Evolutionary conservation across 2,888 invertebrate genomes (phyloP), one percentile per base, ranked within the genome.

Genomic region (Nomada ruficornis): DNA sequence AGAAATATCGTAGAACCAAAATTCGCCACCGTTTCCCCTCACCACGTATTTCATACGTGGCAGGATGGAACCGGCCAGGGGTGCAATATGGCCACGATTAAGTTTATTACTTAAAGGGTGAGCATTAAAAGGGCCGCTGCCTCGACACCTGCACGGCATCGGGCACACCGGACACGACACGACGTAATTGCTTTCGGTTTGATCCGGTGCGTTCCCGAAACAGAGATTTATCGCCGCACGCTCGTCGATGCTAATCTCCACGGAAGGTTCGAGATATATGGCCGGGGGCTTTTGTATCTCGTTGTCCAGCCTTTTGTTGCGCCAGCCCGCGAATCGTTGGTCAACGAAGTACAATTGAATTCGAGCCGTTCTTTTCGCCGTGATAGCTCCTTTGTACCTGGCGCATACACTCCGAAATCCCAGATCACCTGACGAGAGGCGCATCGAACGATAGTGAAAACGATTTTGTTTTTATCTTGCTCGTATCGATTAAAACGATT

Each of bases 141-240:
- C 70, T 70, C 71, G 74, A 64, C 86, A 87, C 88, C 83, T 86
- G 86, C 82, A 77, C 82, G 72, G 67, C 77, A 70, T 4, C 44
- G n/a, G 42, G 9, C 73, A 59, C 44, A 72, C 72, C 85, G 77
- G 79, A 80, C 80, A 82, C 83, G 72, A 71, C 74, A 70, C 79
- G 81, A 82, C 79, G 87, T 88, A 88, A 88, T 88, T 88, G 88
- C 88, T 84, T 80, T 87, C 80, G 82, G 77, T 84, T 88, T 88
- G 86, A 88, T 88, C 84, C 81, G 77, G 67, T 59, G 15, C 82
- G 81, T 74, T 72, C 73, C 75, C 80, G 82, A 87, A 86, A 88
- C 88, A 70, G 78, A 86, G 88, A 88, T 88, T 86, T 86, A 88
- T 88, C 77, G 86, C 67, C 64, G 75, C 36, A 72, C 67, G 80